These are phyloP conservation scores for Tamias sibiricus DNA, from an alignment of 2,113 vertebrate species.

Conservation along the genomic window DNA sequence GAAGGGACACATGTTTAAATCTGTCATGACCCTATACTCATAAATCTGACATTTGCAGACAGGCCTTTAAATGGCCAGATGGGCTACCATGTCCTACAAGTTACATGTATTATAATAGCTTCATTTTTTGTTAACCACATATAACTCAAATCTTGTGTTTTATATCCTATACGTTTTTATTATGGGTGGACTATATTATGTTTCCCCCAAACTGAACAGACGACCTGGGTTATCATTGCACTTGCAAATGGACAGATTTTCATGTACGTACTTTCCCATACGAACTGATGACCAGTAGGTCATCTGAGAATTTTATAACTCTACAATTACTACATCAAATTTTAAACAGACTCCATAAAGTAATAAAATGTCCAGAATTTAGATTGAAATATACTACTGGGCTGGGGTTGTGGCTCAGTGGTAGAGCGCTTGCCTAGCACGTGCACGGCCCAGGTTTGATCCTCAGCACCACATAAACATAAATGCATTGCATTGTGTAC, in stretches of 20 bases:
- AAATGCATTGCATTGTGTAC: no score
- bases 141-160: background rate
- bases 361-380: conserved; percentile 29
- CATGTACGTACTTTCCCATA: background rate
- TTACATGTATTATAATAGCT: background rate
- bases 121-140: background rate
- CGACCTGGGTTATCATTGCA: background rate
- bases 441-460: no score
- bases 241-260: conserved; percentile 19
- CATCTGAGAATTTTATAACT: conserved; percentile 6
- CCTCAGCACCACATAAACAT: no score
- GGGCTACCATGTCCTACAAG: background rate
- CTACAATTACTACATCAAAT: background rate
- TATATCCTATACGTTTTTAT: background rate
- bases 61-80: background rate
- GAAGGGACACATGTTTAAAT: background rate
- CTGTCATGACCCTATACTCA: background rate
- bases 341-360: background rate
- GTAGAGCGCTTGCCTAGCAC: no score
- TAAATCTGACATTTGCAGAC: background rate
- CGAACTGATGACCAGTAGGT: background rate
- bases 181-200: background rate
- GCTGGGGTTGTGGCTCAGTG: no score
- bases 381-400: background rate
- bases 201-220: background rate